Evolutionary conservation across 2,888 invertebrate genomes (phyloP).

Genomic region (Hartigia nigra): DNA sequence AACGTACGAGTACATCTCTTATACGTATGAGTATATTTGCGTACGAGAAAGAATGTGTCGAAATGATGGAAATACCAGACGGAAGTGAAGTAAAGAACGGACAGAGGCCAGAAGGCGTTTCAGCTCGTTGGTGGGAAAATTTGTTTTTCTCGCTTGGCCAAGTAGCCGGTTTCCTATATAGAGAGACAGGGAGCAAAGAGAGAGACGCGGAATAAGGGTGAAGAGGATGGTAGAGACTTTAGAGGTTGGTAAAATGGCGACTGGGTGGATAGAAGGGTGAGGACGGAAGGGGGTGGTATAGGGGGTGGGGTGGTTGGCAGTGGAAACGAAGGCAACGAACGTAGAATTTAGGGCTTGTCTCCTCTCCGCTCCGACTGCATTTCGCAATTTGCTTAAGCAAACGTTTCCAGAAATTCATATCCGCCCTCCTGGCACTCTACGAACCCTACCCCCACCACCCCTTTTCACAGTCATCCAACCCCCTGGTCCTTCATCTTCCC

Average conservation of each 20-base stretch:
- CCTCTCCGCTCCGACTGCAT: slow-evolving; percentile 24
- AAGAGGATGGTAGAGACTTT: no score
- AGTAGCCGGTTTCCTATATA: not conserved
- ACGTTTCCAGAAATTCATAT: slow-evolving; percentile 55
- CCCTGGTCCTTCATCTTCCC: not conserved
- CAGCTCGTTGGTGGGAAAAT: slow-evolving; percentile 23
- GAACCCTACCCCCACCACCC: not conserved
- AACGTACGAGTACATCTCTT: not conserved
- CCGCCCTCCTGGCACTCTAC: slow-evolving; percentile 22
- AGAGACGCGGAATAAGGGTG: not conserved
- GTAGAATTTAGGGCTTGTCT: slow-evolving; percentile 25
- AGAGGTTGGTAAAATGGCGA: no score
- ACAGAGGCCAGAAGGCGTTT: slow-evolving; percentile 5
- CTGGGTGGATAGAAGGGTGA: no score
- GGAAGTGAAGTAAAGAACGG: slow-evolving; percentile 15
- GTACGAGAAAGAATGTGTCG: not conserved
- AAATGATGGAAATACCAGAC: slow-evolving; percentile 10
- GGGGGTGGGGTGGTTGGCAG: no score
- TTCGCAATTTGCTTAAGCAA: slow-evolving; percentile 57
- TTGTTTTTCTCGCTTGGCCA: slow-evolving; percentile 28
- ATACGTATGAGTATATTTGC: not conserved
- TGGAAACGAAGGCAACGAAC: slow-evolving; percentile 2
- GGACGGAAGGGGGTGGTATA: no score
- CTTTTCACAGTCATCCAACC: not conserved
- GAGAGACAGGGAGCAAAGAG: no score